Evolutionary conservation across 1,140 invertebrate genomes (phyloP).

Genomic region (Pemphigus obesinymphae): DNA sequence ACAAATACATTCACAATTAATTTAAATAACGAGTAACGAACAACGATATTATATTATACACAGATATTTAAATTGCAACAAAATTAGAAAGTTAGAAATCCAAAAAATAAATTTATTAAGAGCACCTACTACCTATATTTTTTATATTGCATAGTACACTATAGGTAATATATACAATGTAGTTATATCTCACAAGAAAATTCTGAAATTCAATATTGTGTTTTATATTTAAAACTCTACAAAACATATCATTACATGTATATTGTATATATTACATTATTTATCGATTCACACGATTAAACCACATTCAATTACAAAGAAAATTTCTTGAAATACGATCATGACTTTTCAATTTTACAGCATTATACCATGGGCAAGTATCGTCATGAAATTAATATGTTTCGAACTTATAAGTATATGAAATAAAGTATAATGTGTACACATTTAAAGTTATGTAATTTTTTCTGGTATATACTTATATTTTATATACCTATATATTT

Average conservation of each 20-base stretch:
- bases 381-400: neutral
- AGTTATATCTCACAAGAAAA: neutral
- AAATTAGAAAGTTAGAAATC: neutral
- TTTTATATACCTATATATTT: no score
- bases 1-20: no score
- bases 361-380: neutral
- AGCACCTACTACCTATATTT: neutral
- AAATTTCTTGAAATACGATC: neutral
- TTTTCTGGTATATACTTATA: no score
- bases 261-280: neutral
- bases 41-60: no score
- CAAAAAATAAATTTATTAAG: neutral
- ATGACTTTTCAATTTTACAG: neutral
- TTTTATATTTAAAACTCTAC: neutral
- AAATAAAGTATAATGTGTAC: no score
- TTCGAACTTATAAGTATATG: no score
- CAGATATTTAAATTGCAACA: no score
- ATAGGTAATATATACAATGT: neutral
- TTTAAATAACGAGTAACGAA: no score
- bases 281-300: constrained; percentile 3
- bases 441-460: no score
- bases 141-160: neutral
- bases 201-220: neutral
- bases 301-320: neutral
- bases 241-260: neutral